Evolutionary conservation across 2,888 invertebrate genomes (phyloP).

Genomic region (Eupithecia inturbata): DNA sequence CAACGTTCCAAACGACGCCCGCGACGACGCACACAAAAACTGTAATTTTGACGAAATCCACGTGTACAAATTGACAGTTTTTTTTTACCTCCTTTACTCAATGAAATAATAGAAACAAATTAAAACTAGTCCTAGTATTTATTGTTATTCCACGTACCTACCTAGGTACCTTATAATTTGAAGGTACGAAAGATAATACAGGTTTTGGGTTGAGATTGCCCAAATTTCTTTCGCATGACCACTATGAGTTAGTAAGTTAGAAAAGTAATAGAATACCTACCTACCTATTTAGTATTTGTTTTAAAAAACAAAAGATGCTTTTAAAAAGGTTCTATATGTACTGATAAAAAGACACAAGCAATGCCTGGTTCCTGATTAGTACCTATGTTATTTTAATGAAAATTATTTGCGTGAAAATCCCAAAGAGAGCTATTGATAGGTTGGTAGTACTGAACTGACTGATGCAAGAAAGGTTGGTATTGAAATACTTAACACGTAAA

Average conservation of each 20-base stretch:
- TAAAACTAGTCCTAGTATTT: too few relatives aligned
- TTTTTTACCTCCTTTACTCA: too few relatives aligned
- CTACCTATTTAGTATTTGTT: neutral
- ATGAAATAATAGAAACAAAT: too few relatives aligned
- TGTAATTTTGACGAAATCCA: neutral
- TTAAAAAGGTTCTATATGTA: neutral
- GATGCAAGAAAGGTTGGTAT: too few relatives aligned
- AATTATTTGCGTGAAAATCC: neutral
- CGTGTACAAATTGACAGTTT: neutral
- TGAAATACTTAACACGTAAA: neutral
- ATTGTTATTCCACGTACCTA: neutral
- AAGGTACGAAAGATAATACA: neutral
- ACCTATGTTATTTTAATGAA: neutral
- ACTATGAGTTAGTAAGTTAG: neutral
- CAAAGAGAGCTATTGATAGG: neutral
- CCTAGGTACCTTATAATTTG: neutral
- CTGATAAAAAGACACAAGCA: neutral
- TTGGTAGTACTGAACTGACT: too few relatives aligned
- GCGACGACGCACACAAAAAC: slow-evolving; percentile 12
- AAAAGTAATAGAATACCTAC: too few relatives aligned
- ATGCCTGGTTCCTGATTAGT: too few relatives aligned
- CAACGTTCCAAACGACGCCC: slow-evolving; percentile 15
- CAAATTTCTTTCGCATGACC: slow-evolving; percentile 1
- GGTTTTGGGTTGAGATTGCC: neutral
- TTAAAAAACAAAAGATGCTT: neutral